Evolutionary conservation across 2,113 vertebrate genomes (phyloP), one percentile per base, ranked within the genome.

Genomic region (Ornithorhynchus anatinus): DNA sequence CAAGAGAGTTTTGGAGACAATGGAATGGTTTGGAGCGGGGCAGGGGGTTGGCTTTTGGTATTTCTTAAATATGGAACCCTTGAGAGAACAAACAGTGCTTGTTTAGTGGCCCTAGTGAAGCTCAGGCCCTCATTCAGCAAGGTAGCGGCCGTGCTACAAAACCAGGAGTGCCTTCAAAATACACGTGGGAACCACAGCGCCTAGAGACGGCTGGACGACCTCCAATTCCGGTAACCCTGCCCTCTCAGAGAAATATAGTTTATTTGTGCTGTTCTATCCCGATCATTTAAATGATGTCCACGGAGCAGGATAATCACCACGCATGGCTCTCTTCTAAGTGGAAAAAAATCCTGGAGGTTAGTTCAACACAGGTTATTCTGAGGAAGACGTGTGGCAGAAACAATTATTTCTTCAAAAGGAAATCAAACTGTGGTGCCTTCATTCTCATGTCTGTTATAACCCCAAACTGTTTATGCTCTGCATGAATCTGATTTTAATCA

Each of bases 401-500:
- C 38, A 25, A 27, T 50, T 75, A 51, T 17, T 35, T 75, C 78
- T 85, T 80, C 81, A 77, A 75, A 84, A 78, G 59, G 69, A 75
- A 75, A 53, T 0, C 0, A 16, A 76, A 84, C 62, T 68, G 74
- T 80, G 0, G 19, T 80, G 80, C 81, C 69, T 75, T 86, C 39
- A 0, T 0, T 39, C 83, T 82, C 63, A 1, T 81, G 74, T 76
- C 64, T 84, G 81, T 57, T 82, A 29, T 44, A 76, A 81, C 72
- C 83, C 74, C 69, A 37, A 86, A 85, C 61, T 39, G 77, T 70
- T 78, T 75, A 69, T 0, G 59, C 86, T 76, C 72, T 2, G 79
- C 73, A 53, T 0, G 69, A 62, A 74, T 85, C 84, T 69, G 78
- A 69, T 80, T 90, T 86, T 88, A 84, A 90, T 88, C 81, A 86